phyloP scores from a whole-genome alignment of 2,888 invertebrate genomes.

The Hirtodrosophila alboralis region DNA sequence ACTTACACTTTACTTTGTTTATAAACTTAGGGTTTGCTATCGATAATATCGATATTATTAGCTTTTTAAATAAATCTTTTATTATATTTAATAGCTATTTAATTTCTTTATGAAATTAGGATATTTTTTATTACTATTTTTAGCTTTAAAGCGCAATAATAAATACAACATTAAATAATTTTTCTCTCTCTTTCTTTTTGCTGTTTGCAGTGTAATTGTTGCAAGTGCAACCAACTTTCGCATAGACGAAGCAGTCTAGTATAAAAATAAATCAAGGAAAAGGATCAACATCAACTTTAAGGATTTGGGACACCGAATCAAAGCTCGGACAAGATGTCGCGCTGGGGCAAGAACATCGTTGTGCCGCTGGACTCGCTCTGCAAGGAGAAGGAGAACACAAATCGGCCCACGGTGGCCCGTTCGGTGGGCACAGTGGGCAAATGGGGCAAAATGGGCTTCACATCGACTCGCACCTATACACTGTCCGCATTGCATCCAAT shows the following conservation, averaged over 20 bases:
- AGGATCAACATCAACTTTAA: slow-evolving; percentile 16
- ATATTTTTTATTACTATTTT: too few species aligned
- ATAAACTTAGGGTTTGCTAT: too few species aligned
- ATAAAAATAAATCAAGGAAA: slow-evolving; percentile 32
- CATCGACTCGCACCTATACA: slow-evolving; percentile 89
- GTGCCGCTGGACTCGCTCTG: slow-evolving; percentile 88
- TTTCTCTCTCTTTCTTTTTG: slow-evolving; percentile 2
- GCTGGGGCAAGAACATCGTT: slow-evolving; percentile 88
- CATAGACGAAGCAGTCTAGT: slow-evolving; percentile 27
- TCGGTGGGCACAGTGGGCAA: slow-evolving; percentile 96
- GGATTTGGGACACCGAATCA: neutral
- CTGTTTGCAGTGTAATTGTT: slow-evolving; percentile 41
- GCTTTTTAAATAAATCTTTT: too few species aligned
- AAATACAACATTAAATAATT: slow-evolving; percentile 15
- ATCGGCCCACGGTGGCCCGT: slow-evolving; percentile 93
- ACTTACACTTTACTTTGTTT: too few species aligned
- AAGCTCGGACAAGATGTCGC: slow-evolving; percentile 85
- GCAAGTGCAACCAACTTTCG: slow-evolving; percentile 36
- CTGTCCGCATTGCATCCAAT: slow-evolving; percentile 80
- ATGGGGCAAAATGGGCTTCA: slow-evolving; percentile 97
- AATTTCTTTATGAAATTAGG: too few species aligned
- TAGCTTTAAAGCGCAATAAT: slow-evolving; percentile 1
- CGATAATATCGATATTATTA: too few species aligned
- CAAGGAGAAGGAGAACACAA: slow-evolving; percentile 90
- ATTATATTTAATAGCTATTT: too few species aligned